These are phyloP conservation scores for Melitaea athalia DNA, from an alignment of 2,888 invertebrate species.

Conservation along the genomic window DNA sequence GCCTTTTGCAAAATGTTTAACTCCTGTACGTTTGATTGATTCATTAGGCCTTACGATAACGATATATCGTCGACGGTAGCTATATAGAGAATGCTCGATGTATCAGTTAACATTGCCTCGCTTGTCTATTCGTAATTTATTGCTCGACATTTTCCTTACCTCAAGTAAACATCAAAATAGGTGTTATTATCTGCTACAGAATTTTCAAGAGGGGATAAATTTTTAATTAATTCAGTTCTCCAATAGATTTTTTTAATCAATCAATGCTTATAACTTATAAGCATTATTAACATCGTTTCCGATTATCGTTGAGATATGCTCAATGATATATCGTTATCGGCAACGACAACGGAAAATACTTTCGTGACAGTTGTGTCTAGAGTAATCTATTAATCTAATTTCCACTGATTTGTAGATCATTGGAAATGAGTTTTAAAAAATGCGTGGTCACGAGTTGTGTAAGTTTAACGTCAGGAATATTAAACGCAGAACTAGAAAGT, in stretches of 20 bases:
- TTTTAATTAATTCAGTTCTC: too few species aligned
- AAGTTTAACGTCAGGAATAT: constrained; percentile 5
- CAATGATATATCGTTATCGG: neutral
- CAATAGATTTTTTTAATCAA: too few species aligned
- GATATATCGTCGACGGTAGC: neutral
- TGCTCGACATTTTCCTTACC: too few species aligned
- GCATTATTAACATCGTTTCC: too few species aligned
- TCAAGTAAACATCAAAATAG: too few species aligned
- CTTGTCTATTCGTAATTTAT: too few species aligned
- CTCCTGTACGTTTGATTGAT: neutral
- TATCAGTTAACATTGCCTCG: too few species aligned
- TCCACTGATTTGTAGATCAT: neutral
- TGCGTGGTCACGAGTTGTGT: constrained; percentile 8
- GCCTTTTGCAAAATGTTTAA: neutral
- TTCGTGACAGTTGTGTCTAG: neutral
- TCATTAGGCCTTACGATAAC: neutral
- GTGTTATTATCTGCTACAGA: too few species aligned
- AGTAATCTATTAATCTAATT: constrained; percentile 3
- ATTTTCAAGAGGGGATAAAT: too few species aligned
- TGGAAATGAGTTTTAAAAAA: constrained; percentile 4
- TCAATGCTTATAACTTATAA: too few species aligned
- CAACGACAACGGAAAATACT: neutral
- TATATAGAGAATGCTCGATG: too few species aligned
- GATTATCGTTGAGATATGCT: neutral
- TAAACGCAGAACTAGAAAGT: constrained; percentile 6